Evolutionary conservation across 2,113 vertebrate genomes (phyloP).

Genomic region (Miniopterus natalensis): DNA sequence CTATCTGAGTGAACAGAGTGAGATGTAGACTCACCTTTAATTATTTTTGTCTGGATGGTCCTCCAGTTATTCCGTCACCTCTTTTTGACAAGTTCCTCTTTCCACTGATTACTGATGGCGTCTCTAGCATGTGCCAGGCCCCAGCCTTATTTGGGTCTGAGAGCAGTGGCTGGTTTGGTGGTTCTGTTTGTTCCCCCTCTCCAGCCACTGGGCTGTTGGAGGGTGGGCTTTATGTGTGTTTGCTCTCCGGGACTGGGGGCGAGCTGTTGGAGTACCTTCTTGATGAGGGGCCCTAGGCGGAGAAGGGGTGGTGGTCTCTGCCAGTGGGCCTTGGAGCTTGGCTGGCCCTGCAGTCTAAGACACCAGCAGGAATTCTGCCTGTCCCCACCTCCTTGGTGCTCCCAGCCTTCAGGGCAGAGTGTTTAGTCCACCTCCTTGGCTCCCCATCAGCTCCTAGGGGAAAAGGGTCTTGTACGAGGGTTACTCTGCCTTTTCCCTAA

Average conservation of each 20-base stretch:
- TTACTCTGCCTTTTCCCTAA: not conserved
- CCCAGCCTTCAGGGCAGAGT: not conserved
- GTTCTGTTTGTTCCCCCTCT: not conserved
- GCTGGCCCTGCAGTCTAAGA: not conserved
- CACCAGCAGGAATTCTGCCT: not conserved
- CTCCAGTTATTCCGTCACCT: not conserved
- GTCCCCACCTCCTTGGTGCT: not conserved
- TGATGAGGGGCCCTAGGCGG: not conserved
- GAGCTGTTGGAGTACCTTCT: not conserved
- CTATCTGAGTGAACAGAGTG: not conserved
- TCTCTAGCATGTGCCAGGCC: not conserved
- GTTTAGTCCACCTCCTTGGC: not conserved
- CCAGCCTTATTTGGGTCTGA: not conserved
- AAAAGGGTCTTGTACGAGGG: not conserved
- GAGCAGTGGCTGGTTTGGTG: rapidly evolving
- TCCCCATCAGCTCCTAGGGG: not conserved
- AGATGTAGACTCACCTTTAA: not conserved
- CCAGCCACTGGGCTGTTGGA: not conserved
- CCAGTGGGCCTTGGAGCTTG: not conserved
- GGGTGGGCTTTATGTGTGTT: not conserved
- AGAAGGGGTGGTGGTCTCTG: not conserved
- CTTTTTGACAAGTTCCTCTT: not conserved
- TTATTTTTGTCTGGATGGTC: not conserved
- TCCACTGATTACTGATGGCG: rapidly evolving
- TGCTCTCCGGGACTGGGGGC: not conserved